Conservation (phyloP, 2,113 vertebrate species). For the Callocephalon fimbriatum region DNA sequence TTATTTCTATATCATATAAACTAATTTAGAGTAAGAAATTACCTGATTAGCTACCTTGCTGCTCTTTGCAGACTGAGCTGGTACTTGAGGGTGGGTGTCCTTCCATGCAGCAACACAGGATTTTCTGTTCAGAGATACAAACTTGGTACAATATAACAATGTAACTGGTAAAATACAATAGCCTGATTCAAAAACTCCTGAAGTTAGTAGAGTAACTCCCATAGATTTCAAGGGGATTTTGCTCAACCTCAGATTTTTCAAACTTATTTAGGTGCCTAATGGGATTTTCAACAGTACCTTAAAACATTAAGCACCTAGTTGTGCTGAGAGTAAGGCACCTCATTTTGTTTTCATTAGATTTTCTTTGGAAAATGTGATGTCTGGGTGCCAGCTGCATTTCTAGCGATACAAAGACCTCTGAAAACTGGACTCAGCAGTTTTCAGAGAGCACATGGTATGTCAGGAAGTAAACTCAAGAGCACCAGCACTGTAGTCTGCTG, state of each 20-base stretch:
- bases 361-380: background rate
- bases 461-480: background rate
- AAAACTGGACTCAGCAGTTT: background rate
- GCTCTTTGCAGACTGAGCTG: background rate
- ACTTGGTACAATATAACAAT: background rate
- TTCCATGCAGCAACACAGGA: background rate
- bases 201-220: background rate
- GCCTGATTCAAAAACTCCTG: background rate
- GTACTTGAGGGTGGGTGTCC: background rate
- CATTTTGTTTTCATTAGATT: background rate
- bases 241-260: background rate
- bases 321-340: background rate
- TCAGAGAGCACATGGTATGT: background rate
- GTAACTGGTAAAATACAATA: background rate
- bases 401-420: background rate
- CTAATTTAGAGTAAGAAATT: background rate
- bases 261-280: background rate
- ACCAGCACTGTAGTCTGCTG: background rate
- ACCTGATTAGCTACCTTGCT: background rate
- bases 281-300: conserved; percentile 6
- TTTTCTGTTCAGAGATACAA: background rate
- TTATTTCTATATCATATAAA: background rate
- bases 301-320: background rate
- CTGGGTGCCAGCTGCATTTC: background rate
- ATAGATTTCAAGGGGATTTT: background rate